A percentile compares a stretch with the other conserved stretches of the same genome.
Conservation (phyloP, 2,113 vertebrate genomes). For the Hypomesus transpacificus region DNA sequence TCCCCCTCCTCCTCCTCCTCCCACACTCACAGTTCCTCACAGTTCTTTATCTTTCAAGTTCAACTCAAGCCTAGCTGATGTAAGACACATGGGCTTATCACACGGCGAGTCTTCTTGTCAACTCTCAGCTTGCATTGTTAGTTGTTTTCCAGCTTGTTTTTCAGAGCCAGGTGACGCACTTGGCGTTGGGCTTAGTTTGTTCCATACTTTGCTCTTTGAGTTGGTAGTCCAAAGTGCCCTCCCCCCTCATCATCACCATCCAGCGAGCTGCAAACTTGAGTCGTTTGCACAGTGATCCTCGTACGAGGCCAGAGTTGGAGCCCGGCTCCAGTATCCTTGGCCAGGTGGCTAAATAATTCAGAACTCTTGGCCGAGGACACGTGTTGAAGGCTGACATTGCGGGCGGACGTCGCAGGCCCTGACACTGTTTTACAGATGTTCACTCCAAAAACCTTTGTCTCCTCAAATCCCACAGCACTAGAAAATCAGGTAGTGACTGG, state of each 20-base stretch:
- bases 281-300: conserved; percentile 47
- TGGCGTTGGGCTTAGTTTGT: too few relatives aligned
- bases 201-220: too few relatives aligned
- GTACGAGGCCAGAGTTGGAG: conserved; percentile 52
- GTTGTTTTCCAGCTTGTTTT: too few relatives aligned
- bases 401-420: conserved; percentile 56
- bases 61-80: conserved; percentile 19
- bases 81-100: conserved; percentile 7
- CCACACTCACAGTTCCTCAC: too few relatives aligned
- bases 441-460: conserved; percentile 54
- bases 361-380: conserved; percentile 57
- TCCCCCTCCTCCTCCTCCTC: conserved; percentile 17
- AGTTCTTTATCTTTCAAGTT: conserved; percentile 2
- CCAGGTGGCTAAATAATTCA: conserved; percentile 62
- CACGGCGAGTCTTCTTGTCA: neutral
- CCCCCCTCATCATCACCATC: neutral
- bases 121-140: too few relatives aligned
- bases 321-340: conserved; percentile 43
- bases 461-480: conserved; percentile 51
- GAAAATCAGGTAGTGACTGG: conserved; percentile 32
- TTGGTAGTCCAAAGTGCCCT: too few relatives aligned
- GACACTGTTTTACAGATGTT: conserved; percentile 71
- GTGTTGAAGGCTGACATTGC: conserved; percentile 59
- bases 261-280: conserved; percentile 17
- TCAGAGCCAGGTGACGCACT: too few relatives aligned